Evolutionary conservation across 2,888 invertebrate genomes (phyloP), one percentile per base, ranked within the genome.

Genomic region (Agriopis leucophaearia): DNA sequence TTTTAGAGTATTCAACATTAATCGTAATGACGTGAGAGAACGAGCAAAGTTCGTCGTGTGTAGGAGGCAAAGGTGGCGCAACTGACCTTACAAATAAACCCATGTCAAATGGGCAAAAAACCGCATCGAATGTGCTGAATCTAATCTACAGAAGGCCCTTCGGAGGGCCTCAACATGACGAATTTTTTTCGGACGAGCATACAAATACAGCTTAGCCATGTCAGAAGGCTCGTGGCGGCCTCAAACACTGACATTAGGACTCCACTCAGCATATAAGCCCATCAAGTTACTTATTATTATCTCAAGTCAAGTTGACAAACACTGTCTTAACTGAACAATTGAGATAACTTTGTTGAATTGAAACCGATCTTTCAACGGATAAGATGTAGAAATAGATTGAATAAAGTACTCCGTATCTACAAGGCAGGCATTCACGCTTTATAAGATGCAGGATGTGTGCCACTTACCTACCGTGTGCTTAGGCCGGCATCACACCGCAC

Each of bases 371-470:
- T 48, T 50, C 42, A 38, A 45, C 27, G 42, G 59, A 61, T 61
- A 66, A 66, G 36, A 15, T 44, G 50, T 48, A 48, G 27, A 60
- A 61, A 57, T 66, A 62, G 62, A 66, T 62, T 58, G 60, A 60
- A 60, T 27, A 45, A 50, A 61, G 61, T 54, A 67, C 52, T 35
- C 5, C 27, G 27, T 27, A 27, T 27, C 27, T 27, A 62, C 62
- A 42, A 60, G 44, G 45, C 59, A 60, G 13, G 61, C 50, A 56
- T 56, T 63, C 42, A 56, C 64, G 55, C 51, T 51, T 40, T 64
- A 59, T 65, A 70, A 65, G 69, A 69, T 70, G 67, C 83, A 81
- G 80, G 80, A 81, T 80, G 75, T 79, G 77, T 77, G 76, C 76
- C 55, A 75, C 75, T 72, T 76, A 68, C 68, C 67, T 10, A 56